Conservation (phyloP, 2,888 invertebrate genomes). For the Cistogaster globosa region DNA sequence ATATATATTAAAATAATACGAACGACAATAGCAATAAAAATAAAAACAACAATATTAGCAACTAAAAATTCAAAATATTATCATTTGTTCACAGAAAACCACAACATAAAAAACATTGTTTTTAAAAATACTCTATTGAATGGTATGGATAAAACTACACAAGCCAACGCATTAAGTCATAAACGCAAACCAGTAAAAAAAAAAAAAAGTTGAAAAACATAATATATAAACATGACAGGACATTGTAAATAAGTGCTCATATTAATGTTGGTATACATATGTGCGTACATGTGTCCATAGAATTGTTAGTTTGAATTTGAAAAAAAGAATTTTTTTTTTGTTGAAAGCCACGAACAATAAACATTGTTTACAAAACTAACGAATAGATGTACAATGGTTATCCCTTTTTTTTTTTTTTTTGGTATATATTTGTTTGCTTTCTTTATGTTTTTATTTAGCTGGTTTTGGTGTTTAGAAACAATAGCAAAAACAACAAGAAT, state of each 20-base stretch:
- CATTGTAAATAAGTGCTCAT: slow-evolving; percentile 32
- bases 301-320: slow-evolving; percentile 6
- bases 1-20: slow-evolving; percentile 31
- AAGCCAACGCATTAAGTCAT: not conserved
- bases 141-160: slow-evolving; percentile 20
- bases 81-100: slow-evolving; percentile 66
- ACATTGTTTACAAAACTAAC: slow-evolving; percentile 71
- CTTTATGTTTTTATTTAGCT: slow-evolving; percentile 15
- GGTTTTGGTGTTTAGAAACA: slow-evolving; percentile 61
- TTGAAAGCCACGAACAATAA: slow-evolving; percentile 69
- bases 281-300: slow-evolving; percentile 1
- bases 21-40: slow-evolving; percentile 43
- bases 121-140: slow-evolving; percentile 69
- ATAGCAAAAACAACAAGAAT: slow-evolving; percentile 29
- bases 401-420: slow-evolving; percentile 3
- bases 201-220: not conserved
- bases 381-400: slow-evolving; percentile 56
- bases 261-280: not conserved
- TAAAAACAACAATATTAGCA: slow-evolving; percentile 32
- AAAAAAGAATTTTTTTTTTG: slow-evolving; percentile 53
- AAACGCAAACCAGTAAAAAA: slow-evolving; percentile 8
- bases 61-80: slow-evolving; percentile 58
- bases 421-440: not conserved
- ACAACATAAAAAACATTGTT: slow-evolving; percentile 70
- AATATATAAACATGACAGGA: slow-evolving; percentile 49